Evolutionary conservation across 2,797 vertebrate species (phyloP).

Genomic region (Coendou prehensilis): DNA sequence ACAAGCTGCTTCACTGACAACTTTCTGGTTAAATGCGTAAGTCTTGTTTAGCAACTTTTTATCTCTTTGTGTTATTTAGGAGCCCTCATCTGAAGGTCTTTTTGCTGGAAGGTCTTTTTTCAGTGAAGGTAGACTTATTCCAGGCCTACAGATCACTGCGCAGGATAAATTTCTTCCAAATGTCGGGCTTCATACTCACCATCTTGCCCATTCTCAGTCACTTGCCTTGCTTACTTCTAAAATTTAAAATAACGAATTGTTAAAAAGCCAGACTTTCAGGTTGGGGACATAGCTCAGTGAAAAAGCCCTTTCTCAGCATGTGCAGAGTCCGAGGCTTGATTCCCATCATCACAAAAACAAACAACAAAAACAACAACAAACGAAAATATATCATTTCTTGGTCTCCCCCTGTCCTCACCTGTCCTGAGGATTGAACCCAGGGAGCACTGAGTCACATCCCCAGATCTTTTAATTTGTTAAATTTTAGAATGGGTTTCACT

Average conservation of each 20-base stretch:
- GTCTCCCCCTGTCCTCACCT: not conserved
- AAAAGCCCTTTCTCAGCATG: no score
- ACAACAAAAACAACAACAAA: not conserved
- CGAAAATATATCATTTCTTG: not conserved
- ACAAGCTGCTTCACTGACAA: not conserved
- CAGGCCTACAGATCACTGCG: not conserved
- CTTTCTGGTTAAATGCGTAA: not conserved
- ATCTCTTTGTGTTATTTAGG: not conserved
- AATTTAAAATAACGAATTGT: constrained; percentile 5
- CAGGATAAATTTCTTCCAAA: not conserved
- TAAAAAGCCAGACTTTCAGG: not conserved
- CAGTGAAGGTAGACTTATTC: not conserved
- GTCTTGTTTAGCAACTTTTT: not conserved
- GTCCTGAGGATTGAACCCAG: not conserved
- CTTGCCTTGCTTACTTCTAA: not conserved
- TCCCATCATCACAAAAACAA: no score
- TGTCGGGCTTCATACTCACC: not conserved
- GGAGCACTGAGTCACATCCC: not conserved
- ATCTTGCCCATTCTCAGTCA: not conserved
- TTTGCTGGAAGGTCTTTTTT: not conserved
- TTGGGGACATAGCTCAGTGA: no score
- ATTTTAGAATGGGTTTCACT: not conserved
- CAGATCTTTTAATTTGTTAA: not conserved
- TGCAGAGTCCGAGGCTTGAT: no score
- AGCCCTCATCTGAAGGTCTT: not conserved